Evolutionary conservation across 2,888 invertebrate genomes (phyloP), one percentile per base, ranked within the genome.

Genomic region (Sisyra terminalis): DNA sequence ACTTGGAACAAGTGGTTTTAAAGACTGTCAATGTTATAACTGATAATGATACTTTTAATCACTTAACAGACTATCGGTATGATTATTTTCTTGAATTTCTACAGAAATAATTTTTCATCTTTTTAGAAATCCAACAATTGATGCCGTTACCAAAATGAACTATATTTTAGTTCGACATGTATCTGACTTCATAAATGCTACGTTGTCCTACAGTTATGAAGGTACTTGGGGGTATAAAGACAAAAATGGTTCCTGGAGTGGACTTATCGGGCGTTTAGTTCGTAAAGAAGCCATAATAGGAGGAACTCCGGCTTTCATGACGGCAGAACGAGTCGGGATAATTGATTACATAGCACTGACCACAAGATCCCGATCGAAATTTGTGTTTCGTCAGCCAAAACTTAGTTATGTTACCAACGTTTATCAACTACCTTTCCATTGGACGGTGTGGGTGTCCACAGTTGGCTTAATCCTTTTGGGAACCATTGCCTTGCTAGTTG

Each of bases 341-440:
- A 69, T 79, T 4, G 74, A 78, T 49, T 81, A 76, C 52, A 69
- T 80, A 39, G 69, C 76, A 29, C 73, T 78, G 59, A 75, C 78
- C 10, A 73, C 78, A 24, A 11, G 9, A 14, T 78, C 77, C 1
- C 62, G 69, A 49, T 80, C 78, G 0, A 73, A 74, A 51, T 79
- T 82, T 54, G 70, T 83, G 14, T 82, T 82, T 55, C 72, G 75
- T 40, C 74, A 78, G 54, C 82, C 82, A 2, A 75, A 80, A 52
- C 55, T 83, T 4, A 77, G 82, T 0, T 78, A 75, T 47, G 74
- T 82, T 32, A 75, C 73, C 48, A 82, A 83, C 53, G 70, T 83
- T 36, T 83, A 77, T 53, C 57, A 72, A 2, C 58, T 82, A 17
- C 80, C 83, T 0, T 83, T 83, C 53, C 66, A 71, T 44, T 61